Evolutionary conservation across 2,113 vertebrate genomes (phyloP), one percentile per base, ranked within the genome.

Genomic region (Sinocyclocheilus grahami): DNA sequence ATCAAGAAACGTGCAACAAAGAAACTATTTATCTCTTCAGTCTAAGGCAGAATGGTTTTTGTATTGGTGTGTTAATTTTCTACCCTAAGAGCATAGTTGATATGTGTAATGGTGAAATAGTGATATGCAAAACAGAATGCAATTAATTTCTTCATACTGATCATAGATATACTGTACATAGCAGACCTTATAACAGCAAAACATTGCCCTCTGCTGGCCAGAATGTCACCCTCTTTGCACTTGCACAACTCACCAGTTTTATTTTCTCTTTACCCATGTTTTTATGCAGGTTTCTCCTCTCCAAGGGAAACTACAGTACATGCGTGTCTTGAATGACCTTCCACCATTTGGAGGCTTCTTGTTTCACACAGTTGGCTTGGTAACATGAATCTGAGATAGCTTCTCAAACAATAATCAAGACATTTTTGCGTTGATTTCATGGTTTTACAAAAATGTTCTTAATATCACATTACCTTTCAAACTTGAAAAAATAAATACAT

Each of bases 221-320:
- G 39, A 77, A 82, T 48, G 20, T n/a, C 0, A 81, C 8, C 2
- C 14, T 79, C 10, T 13, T 4, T 60, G 27, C 53, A 60, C 51
- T 20, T 55, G 76, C 51, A 33, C 16, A 78, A 55, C n/a, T 24
- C 33, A 10, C 6, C 18, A 9, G 13, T 24, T 22, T 39, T 20
- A 11, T 53, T 37, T 4, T 63, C 24, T 48, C n/a, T 67, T 27
- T 65, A 65, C 30, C 5, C 53, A 4, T 78, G n/a, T 55, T 13
- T 33, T 10, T 88, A 30, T 67, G 22, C 65, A 99, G 97, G 96
- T 97, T 75, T 97, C 97, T 89, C 95, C 97, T 12, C 94, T 97
- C 85, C 98, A 99, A 94, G 97, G 97, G 24, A 99, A 99, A 93
- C 96, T 99, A 88, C 98, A 98, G 90, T 99, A 99, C 92, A 96